These are phyloP conservation scores for Erythrocercus mccallii DNA, from an alignment of 2,113 vertebrate species.

Conservation along the genomic window DNA sequence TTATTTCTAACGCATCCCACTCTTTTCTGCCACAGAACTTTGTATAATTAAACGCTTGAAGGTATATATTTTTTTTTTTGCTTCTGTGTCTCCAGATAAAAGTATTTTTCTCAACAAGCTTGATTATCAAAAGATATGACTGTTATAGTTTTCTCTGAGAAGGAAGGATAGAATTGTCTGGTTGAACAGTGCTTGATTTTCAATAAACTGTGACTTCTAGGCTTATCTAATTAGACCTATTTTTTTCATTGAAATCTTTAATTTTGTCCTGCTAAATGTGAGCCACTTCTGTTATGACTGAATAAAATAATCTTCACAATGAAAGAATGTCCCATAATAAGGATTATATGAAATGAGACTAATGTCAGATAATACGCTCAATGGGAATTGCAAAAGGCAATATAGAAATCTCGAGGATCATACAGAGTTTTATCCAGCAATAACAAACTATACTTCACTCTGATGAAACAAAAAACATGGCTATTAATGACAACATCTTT, in stretches of 20 bases:
- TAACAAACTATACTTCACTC: not conserved
- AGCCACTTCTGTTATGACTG: not conserved
- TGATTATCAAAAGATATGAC: not conserved
- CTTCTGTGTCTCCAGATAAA: not conserved
- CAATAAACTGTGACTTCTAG: not conserved
- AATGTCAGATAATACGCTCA: not conserved
- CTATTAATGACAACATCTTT: not conserved
- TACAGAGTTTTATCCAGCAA: not conserved
- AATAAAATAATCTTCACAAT: not conserved
- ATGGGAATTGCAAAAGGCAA: not conserved
- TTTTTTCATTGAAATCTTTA: not conserved
- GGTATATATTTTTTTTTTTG: not conserved
- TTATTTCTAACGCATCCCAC: not conserved
- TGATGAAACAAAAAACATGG: not conserved
- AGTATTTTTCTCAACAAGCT: not conserved
- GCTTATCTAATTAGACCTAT: not conserved
- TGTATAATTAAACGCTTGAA: not conserved
- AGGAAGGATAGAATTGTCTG: not conserved
- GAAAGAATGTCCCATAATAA: not conserved
- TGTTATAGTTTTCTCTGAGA: not conserved
- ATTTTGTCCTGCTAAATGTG: not conserved
- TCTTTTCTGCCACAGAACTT: not conserved
- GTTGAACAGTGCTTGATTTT: not conserved
- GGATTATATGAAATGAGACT: not conserved
- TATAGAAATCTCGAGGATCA: not conserved